These are phyloP conservation scores for Sebastes alutus DNA, from an alignment of 2,797 vertebrate species.

Conservation along the genomic window DNA sequence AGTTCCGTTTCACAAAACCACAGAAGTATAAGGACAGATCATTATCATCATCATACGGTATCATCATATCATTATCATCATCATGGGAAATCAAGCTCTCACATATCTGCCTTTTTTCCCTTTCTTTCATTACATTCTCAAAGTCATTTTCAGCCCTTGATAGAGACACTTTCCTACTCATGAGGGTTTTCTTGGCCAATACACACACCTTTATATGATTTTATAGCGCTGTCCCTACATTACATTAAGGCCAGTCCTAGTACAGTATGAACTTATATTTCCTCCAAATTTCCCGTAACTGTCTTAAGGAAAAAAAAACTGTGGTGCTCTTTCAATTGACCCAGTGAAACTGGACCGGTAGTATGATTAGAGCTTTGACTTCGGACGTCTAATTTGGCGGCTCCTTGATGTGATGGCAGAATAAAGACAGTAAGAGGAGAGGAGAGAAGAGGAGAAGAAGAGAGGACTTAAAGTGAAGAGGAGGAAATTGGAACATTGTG, in stretches of 20 bases:
- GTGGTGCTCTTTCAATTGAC: constrained; percentile 18
- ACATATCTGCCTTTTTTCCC: not conserved
- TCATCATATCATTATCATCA: constrained; percentile 5
- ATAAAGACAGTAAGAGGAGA: constrained; percentile 29
- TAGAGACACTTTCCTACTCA: not conserved
- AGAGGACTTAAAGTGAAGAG: constrained; percentile 50
- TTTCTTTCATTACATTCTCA: not conserved
- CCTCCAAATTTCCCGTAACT: constrained; percentile 41
- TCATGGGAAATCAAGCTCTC: constrained; percentile 21
- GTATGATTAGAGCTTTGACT: constrained; percentile 55
- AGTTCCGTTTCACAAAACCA: constrained; percentile 19
- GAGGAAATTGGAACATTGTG: constrained; percentile 79
- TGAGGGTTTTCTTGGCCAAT: not conserved
- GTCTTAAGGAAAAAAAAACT: constrained; percentile 37
- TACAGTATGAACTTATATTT: constrained; percentile 23
- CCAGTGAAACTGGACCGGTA: constrained; percentile 30
- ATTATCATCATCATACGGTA: constrained; percentile 21
- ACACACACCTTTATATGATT: constrained; percentile 22
- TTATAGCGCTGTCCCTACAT: not conserved
- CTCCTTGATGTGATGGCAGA: constrained; percentile 53
- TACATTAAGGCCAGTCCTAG: not conserved
- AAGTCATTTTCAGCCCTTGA: not conserved
- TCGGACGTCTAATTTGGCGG: constrained; percentile 60
- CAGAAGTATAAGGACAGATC: constrained; percentile 6
- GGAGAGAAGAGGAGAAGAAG: constrained; percentile 3